Conservation (phyloP, 2,113 vertebrate genomes). For the Otocyon megalotis region DNA sequence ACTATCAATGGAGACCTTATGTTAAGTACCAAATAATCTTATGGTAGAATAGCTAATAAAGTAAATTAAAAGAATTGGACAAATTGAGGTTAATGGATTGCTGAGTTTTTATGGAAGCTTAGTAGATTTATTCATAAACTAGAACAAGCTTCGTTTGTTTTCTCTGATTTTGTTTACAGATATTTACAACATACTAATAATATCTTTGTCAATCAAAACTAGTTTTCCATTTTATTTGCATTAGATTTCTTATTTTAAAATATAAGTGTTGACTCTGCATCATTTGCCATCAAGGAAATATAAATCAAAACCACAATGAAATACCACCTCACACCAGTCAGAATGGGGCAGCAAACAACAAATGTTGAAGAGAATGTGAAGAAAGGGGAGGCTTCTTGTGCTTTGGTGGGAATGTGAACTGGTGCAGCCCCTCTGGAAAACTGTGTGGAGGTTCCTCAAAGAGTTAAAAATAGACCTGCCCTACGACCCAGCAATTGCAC, state of each 20-base stretch:
- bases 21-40: slow-evolving; percentile 23
- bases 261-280: not conserved
- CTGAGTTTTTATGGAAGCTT: not conserved
- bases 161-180: slow-evolving; percentile 17
- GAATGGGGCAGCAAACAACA: too few relatives aligned
- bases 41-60: slow-evolving; percentile 32
- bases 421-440: too few relatives aligned
- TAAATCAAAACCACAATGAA: too few relatives aligned
- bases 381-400: too few relatives aligned
- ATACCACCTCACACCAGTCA: too few relatives aligned
- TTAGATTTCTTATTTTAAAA: slow-evolving; percentile 10
- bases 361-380: too few relatives aligned
- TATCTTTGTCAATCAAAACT: not conserved
- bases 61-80: not conserved
- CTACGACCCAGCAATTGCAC: too few relatives aligned
- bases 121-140: slow-evolving; percentile 15
- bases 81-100: not conserved
- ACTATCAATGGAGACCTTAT: slow-evolving; percentile 57
- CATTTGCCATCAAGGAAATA: too few relatives aligned
- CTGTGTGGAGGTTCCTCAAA: too few relatives aligned
- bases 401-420: too few relatives aligned
- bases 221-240: slow-evolving; percentile 19
- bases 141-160: slow-evolving; percentile 30
- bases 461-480: too few relatives aligned
- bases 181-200: not conserved